Evolutionary conservation across 2,888 invertebrate species (phyloP), one percentile per base, ranked within the genome.

Genomic region (Zeuzera pyrina): DNA sequence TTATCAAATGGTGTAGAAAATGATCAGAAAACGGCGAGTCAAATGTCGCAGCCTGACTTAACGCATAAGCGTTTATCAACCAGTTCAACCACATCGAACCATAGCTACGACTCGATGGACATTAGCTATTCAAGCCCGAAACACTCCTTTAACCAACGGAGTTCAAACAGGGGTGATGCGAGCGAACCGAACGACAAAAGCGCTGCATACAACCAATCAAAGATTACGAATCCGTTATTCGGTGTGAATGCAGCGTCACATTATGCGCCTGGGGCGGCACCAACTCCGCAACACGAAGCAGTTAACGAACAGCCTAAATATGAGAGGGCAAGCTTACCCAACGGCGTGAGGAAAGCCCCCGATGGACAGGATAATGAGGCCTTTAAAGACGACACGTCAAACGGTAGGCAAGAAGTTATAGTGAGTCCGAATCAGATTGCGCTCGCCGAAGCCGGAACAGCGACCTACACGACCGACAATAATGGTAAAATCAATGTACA

Each of bases 401-500:
- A 88, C 68, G 86, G 86, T 69, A 77, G 78, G 67, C 84, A 77
- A 86, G 83, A 78, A 65, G 61, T 76, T 53, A 55, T 76, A 41
- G 65, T 81, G 47, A 73, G 51, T 54, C 70, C 74, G 42, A 78
- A 73, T 57, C 79, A 81, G 57, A 81, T 83, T 60, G 79, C 79
- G 42, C 68, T 78, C 57, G 60, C 68, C 36, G 83, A 85, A 33
- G 84, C 84, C 49, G 77, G 86, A 41, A 73, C 77, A 23, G 77
- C 83, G 33, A 84, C 86, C 38, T 89, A 90, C 78, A 87, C 88
- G 48, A 88, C 90, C 47, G 89, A 89, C 72, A 85, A 91, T 81
- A 93, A 93, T 85, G 93, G 92, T 69, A 94, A 93, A 86, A 93
- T 91, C 84, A 92, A 91, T 86, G 92, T 92, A 71, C 92, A 91